Evolutionary conservation across 2,797 vertebrate genomes (phyloP).

Genomic region (Cossypha dichroa): DNA sequence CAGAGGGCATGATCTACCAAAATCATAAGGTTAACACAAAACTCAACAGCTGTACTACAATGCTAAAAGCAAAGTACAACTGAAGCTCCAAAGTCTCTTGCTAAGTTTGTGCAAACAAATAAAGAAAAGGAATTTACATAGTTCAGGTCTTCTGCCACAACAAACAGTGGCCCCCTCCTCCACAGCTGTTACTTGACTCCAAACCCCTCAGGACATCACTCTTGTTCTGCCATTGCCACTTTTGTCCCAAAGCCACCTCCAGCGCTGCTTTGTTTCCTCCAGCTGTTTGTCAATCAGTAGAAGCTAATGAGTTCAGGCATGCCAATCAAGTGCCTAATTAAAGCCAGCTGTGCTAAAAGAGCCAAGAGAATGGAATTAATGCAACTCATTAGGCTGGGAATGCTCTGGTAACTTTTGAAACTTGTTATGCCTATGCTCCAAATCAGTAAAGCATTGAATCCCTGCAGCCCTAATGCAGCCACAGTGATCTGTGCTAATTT

Average conservation of each 20-base stretch:
- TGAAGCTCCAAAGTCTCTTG: not conserved
- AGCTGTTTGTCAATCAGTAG: not conserved
- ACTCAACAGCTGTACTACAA: not conserved
- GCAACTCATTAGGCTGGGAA: not conserved
- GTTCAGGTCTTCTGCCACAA: not conserved
- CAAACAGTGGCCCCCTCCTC: not conserved
- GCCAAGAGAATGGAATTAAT: not conserved
- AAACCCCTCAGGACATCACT: not conserved
- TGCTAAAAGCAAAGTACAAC: not conserved
- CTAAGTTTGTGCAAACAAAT: not conserved
- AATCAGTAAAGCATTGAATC: not conserved
- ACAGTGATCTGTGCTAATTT: not conserved
- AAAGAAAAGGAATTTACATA: not conserved
- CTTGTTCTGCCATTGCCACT: not conserved
- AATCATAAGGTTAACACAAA: not conserved
- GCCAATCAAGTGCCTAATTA: not conserved
- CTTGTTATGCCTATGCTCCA: not conserved
- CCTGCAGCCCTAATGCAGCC: not conserved
- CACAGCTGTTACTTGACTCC: not conserved
- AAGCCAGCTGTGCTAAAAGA: not conserved
- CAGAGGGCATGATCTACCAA: not conserved
- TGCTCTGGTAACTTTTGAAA: not conserved
- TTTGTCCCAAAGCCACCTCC: not conserved
- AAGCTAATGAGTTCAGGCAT: not conserved
- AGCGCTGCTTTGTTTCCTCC: not conserved